These are phyloP conservation scores for Calosoma granatense DNA, from an alignment of 1,140 invertebrate genomes.

Conservation along the genomic window DNA sequence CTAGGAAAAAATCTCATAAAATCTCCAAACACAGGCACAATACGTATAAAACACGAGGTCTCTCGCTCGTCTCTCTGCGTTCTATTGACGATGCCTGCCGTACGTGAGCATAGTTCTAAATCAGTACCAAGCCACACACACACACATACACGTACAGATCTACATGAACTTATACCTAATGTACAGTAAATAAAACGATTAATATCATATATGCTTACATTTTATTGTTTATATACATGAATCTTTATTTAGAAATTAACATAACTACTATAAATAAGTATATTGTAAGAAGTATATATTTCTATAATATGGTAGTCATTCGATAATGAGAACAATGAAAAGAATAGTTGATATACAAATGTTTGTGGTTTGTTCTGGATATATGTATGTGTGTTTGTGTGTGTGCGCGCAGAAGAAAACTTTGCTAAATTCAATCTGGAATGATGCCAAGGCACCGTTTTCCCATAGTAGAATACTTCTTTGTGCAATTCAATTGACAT, in stretches of 20 bases:
- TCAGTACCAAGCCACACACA: too few species aligned
- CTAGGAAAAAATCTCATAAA: conserved; percentile 24
- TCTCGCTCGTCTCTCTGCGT: background rate
- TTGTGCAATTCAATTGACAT: conserved; percentile 27
- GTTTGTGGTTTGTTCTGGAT: background rate
- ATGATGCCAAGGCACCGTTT: background rate
- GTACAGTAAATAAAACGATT: too few species aligned
- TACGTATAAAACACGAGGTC: background rate
- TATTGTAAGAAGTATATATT: too few species aligned
- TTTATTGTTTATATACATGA: too few species aligned
- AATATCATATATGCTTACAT: too few species aligned
- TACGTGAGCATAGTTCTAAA: background rate
- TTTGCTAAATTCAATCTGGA: conserved; percentile 3
- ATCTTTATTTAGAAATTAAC: too few species aligned
- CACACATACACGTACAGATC: too few species aligned
- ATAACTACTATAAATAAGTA: too few species aligned
- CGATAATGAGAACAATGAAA: background rate
- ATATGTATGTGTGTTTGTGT: background rate
- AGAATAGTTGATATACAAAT: background rate
- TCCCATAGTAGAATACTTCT: conserved; percentile 21
- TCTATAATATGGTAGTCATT: too few species aligned
- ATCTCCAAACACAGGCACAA: conserved; percentile 17
- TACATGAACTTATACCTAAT: too few species aligned
- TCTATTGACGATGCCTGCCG: background rate
- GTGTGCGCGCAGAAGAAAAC: background rate